phyloP scores from a whole-genome alignment of 2,797 vertebrate species.

The Tamandua tetradactyla region DNA sequence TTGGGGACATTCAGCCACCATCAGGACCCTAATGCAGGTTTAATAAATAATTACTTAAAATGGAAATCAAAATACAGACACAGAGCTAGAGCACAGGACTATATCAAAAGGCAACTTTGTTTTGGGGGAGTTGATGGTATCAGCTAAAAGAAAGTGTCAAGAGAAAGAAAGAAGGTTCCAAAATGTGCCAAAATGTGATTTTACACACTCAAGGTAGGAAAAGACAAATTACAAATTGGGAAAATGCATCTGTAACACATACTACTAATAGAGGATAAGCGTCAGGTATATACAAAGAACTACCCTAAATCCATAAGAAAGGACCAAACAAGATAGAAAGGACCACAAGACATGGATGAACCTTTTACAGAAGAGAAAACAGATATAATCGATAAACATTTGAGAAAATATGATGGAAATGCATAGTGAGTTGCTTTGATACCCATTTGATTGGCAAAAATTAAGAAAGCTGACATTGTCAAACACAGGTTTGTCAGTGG shows the following conservation, averaged over 20 bases:
- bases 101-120: background rate
- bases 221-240: constrained; percentile 2
- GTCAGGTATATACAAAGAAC: constrained; percentile 29
- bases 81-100: background rate
- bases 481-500: background rate
- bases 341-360: background rate
- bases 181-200: constrained; percentile 12
- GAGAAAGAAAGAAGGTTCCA: background rate
- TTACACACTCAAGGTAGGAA: background rate
- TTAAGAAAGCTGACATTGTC: background rate
- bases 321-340: background rate
- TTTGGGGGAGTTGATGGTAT: background rate
- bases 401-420: constrained; percentile 8
- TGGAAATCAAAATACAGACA: constrained; percentile 1
- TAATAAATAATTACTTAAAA: constrained; percentile 28
- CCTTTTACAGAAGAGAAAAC: constrained; percentile 19
- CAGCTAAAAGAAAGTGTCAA: background rate
- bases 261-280: background rate
- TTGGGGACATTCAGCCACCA: background rate
- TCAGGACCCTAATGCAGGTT: background rate
- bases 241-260: background rate
- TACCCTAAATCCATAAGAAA: constrained; percentile 25
- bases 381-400: background rate
- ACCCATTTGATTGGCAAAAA: background rate
- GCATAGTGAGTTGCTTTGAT: background rate